Evolutionary conservation across 2,113 vertebrate species (phyloP).

Genomic region (Sinocyclocheilus anophthalmus): DNA sequence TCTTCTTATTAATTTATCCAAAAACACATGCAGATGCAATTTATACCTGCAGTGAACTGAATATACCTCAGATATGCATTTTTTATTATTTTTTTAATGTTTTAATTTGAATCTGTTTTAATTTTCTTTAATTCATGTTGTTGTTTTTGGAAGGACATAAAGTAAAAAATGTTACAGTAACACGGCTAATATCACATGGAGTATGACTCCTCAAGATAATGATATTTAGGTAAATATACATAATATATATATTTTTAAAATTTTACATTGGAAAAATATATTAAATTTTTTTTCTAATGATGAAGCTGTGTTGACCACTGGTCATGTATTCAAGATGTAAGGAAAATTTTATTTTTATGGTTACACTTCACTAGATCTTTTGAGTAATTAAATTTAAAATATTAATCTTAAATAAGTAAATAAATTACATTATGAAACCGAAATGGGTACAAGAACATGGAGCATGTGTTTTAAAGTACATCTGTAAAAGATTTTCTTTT

Average conservation of each 20-base stretch:
- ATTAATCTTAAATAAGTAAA: too few species aligned
- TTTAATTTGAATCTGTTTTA: not conserved
- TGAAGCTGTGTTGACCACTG: not conserved
- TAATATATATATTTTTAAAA: not conserved
- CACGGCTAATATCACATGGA: too few species aligned
- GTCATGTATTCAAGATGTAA: not conserved
- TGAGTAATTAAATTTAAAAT: not conserved
- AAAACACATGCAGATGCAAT: not conserved
- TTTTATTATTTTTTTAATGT: not conserved
- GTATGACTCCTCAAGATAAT: not conserved
- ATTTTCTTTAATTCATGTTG: too few species aligned
- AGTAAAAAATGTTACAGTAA: not conserved
- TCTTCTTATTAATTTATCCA: not conserved
- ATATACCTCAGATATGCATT: not conserved
- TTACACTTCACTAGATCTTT: not conserved
- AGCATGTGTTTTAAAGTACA: not conserved
- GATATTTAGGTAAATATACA: not conserved
- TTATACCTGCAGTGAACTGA: not conserved
- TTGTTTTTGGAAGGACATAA: not conserved
- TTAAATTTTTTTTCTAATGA: not conserved
- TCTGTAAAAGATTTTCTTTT: not conserved
- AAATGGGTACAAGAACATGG: not conserved
- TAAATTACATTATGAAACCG: not conserved
- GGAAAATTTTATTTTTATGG: too few species aligned
- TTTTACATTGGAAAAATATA: not conserved